Base-by-base conservation (phyloP, 2,797 vertebrate species). In the Myotis pilosus region DNA sequence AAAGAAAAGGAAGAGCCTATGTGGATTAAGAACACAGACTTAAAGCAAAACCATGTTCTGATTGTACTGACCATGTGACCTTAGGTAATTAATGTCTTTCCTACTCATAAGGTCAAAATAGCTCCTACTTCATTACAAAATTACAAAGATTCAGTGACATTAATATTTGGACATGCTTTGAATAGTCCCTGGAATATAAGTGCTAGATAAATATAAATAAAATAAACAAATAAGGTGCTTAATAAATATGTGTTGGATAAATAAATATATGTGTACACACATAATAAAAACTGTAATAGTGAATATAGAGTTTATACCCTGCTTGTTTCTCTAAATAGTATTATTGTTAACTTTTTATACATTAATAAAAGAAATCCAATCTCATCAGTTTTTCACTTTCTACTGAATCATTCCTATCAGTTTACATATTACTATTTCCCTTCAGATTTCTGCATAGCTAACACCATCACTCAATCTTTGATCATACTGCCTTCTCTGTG, bases 151-250 rank as follows among this genome's bases (percentile, higher is more conserved):
- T 84, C 49, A 51, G 44, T 86, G 44, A 44, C 30, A 79, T 68
- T 87, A 83, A 57, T 83, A 94, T 86, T 79, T 76, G n/a, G 41
- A 92, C 94, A 95, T 92, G 33, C 38, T 72, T 87, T 60, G 13
- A 76, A 83, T 25, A 87, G 30, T 62, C 1, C 64, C 72, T 62
- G 13, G 41, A 80, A 36, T 75, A 84, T 84, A 92, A 69, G 16
- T 80, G 11, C 22, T 87, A 76, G 5, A 80, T 49, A 82, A 89
- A 84, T 82, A 15, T 49, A 83, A 83, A 83, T 38, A 90, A 90
- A 78, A 75, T 71, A 47, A 89, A 62, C 12, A 82, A 79, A 53
- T 81, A 78, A 78, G 8, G 1, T 90, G 22, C 30, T 68, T 55
- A 79, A 82, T 62, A 92, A 88, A 82, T 94, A 89, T 53, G 25